Evolutionary conservation across 37 sponge, comb jelly and placozoan species (phyloP).

Genomic region (Theonella swinhoei): DNA sequence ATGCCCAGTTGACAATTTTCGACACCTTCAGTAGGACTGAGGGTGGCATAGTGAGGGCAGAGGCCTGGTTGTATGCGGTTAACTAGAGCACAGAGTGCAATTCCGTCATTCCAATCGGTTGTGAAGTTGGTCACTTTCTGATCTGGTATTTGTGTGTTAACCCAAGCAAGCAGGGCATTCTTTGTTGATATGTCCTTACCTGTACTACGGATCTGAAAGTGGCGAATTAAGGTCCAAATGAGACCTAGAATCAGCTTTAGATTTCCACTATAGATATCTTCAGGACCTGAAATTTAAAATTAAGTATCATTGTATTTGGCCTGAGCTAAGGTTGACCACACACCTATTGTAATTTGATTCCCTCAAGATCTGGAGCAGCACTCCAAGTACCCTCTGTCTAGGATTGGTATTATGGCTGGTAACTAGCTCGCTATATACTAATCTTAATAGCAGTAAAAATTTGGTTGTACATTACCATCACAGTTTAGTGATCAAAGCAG

Average conservation of each 20-base stretch:
- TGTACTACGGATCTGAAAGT: slow-evolving; percentile 83
- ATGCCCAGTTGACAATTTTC: slow-evolving; percentile 84
- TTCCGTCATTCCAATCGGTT: slow-evolving; percentile 91
- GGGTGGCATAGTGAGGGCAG: slow-evolving; percentile 74
- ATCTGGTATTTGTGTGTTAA: slow-evolving; percentile 78
- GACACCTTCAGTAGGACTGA: slow-evolving; percentile 51
- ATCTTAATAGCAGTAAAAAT: too few relatives aligned
- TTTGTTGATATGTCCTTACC: slow-evolving; percentile 79
- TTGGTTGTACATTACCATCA: too few relatives aligned
- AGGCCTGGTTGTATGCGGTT: slow-evolving; percentile 80
- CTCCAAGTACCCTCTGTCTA: too few relatives aligned
- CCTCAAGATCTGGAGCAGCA: too few relatives aligned
- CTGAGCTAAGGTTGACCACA: too few relatives aligned
- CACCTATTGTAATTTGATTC: too few relatives aligned
- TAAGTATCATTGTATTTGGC: too few relatives aligned
- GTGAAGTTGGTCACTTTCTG: slow-evolving; percentile 81
- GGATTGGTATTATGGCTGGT: too few relatives aligned
- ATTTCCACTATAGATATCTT: slow-evolving; percentile 88
- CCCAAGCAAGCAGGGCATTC: slow-evolving; percentile 88
- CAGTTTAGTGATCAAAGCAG: too few relatives aligned
- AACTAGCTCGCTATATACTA: too few relatives aligned
- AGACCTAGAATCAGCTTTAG: slow-evolving; percentile 94
- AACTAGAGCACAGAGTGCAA: slow-evolving; percentile 82
- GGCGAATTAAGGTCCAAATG: slow-evolving; percentile 92
- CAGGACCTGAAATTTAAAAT: slow-evolving; percentile 79